Evolutionary conservation across 2,888 invertebrate species (phyloP).

Genomic region (Monopis laevigella): DNA sequence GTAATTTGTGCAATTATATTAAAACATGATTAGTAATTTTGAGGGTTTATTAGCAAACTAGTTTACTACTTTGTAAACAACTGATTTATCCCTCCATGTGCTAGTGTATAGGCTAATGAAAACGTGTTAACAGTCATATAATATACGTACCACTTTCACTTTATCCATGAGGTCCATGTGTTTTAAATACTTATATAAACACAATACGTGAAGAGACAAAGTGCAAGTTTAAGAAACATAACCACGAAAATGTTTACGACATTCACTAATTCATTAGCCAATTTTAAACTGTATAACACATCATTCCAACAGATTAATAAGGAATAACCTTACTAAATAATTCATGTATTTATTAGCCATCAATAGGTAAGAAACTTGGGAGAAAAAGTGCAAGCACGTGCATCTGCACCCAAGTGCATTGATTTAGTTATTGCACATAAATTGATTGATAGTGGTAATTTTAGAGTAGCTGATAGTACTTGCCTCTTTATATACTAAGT

Average conservation of each 20-base stretch:
- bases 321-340: background rate
- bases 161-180: background rate
- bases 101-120: too few relatives aligned
- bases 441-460: background rate
- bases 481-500: background rate
- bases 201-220: background rate
- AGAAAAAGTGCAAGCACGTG: constrained; percentile 11
- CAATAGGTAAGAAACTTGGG: background rate
- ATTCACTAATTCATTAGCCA: too few relatives aligned
- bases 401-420: constrained; percentile 9
- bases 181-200: background rate
- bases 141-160: constrained; percentile 5
- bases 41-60: too few relatives aligned
- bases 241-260: too few relatives aligned
- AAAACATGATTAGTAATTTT: too few relatives aligned
- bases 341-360: background rate
- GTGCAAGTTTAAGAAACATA: background rate
- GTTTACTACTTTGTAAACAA: too few relatives aligned
- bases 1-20: too few relatives aligned
- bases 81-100: too few relatives aligned
- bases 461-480: background rate
- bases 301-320: background rate
- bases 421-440: background rate
- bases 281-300: background rate
- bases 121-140: background rate